Percentiles rank a stretch among this genome's conserved stretches.
These are phyloP conservation scores for Brachionus manjavacas DNA, from an alignment of 1,140 invertebrate genomes.

Conservation along the genomic window DNA sequence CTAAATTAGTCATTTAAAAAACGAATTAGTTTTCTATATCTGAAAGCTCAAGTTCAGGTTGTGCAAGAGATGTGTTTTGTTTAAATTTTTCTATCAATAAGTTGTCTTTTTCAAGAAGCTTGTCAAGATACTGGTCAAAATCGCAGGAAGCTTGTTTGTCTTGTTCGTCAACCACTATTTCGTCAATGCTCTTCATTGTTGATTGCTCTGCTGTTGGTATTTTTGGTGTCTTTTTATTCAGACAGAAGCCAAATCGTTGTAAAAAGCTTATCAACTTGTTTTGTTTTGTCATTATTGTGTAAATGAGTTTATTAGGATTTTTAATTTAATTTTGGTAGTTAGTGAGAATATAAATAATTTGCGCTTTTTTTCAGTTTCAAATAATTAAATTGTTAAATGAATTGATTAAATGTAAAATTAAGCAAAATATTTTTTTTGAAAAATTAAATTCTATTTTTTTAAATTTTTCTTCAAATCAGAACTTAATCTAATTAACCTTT, in stretches of 20 bases:
- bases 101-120: not conserved
- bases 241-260: not conserved
- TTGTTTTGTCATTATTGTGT: not conserved
- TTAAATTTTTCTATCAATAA: not conserved
- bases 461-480: no score
- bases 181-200: not conserved
- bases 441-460: no score
- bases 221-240: not conserved
- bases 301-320: not conserved
- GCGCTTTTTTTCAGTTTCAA: no score
- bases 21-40: not conserved
- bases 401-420: no score
- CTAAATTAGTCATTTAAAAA: not conserved
- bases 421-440: no score
- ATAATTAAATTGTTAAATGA: no score
- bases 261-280: not conserved
- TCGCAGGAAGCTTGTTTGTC: not conserved
- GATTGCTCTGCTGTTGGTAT: not conserved
- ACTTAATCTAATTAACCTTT: no score
- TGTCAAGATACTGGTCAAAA: not conserved
- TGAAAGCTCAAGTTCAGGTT: not conserved
- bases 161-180: not conserved
- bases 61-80: not conserved
- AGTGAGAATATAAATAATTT: not conserved
- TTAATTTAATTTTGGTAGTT: not conserved